Evolutionary conservation across 2,797 vertebrate species (phyloP).

Genomic region (Brachymystax lenok): DNA sequence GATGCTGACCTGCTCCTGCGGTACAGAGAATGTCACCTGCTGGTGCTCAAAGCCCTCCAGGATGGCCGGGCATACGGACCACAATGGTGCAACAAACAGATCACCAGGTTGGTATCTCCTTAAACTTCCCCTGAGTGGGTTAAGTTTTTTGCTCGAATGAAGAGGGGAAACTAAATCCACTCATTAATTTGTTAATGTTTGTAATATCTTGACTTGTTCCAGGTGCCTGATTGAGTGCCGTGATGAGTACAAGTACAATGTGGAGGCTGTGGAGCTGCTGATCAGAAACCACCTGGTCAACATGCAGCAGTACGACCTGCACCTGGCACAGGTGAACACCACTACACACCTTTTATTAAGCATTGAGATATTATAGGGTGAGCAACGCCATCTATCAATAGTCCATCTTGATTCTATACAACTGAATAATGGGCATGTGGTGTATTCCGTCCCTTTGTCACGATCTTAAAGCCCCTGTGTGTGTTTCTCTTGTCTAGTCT

Average conservation of each 20-base stretch:
- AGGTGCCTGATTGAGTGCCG: constrained; percentile 98
- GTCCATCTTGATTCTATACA: neutral
- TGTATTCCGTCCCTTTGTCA: no score
- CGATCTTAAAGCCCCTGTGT: neutral
- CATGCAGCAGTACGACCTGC: constrained; percentile 98
- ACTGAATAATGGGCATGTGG: neutral
- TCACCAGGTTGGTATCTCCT: constrained; percentile 84
- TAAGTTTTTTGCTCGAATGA: neutral
- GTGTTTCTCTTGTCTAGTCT: constrained; percentile 72
- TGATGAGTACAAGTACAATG: constrained; percentile 98
- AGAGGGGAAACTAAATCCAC: neutral
- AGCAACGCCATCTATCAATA: neutral
- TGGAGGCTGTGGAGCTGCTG: constrained; percentile 97
- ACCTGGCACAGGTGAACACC: constrained; percentile 90
- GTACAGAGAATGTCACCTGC: constrained; percentile 95
- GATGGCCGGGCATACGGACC: constrained; percentile 97
- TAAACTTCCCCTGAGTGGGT: neutral
- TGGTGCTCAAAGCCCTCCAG: constrained; percentile 96
- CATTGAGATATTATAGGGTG: no score
- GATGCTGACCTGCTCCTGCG: constrained; percentile 94
- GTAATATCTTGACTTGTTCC: constrained; percentile 14
- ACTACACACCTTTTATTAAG: neutral
- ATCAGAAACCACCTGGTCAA: constrained; percentile 98
- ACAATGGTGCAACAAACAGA: constrained; percentile 99
- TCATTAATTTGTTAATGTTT: neutral